Percentiles rank a stretch among this genome's conserved stretches.
These are phyloP conservation scores for Pilophorus perplexus DNA, from an alignment of 2,888 invertebrate genomes.

Conservation along the genomic window DNA sequence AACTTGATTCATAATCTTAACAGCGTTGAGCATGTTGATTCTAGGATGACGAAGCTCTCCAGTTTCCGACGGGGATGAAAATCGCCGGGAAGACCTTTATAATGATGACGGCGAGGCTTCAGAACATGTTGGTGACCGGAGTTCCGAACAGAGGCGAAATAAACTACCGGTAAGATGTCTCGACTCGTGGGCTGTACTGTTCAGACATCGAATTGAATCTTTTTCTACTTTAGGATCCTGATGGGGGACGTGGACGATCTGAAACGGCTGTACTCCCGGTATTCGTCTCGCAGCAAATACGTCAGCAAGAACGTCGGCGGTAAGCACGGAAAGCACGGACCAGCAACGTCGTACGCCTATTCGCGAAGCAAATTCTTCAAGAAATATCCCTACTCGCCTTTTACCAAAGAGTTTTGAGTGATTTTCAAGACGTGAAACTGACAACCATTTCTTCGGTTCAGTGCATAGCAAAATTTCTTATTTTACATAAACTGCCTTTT, in stretches of 20 bases:
- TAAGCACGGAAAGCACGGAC: neutral
- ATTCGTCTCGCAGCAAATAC: neutral
- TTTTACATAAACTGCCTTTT: too few species aligned
- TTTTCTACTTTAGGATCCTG: conserved; percentile 13
- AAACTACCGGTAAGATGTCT: too few species aligned
- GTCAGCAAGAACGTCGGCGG: neutral
- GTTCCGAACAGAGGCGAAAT: conserved; percentile 34
- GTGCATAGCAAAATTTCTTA: too few species aligned
- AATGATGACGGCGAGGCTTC: conserved; percentile 37
- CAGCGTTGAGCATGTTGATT: too few species aligned
- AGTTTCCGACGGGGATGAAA: conserved; percentile 43
- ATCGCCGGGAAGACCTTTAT: conserved; percentile 29
- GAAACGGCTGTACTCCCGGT: conserved; percentile 2
- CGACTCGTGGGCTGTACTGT: too few species aligned
- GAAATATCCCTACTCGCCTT: too few species aligned
- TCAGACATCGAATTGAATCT: too few species aligned
- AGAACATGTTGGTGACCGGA: conserved; percentile 38
- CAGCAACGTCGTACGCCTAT: conserved; percentile 21
- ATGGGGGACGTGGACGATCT: conserved; percentile 24
- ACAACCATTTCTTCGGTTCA: too few species aligned
- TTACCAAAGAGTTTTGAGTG: too few species aligned
- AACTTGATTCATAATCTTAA: too few species aligned
- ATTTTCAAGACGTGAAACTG: too few species aligned
- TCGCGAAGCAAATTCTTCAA: conserved; percentile 12
- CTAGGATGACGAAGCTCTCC: conserved; percentile 38